Base-by-base conservation (phyloP, 2,113 vertebrate species). In the Gasterosteus nipponicus region DNA sequence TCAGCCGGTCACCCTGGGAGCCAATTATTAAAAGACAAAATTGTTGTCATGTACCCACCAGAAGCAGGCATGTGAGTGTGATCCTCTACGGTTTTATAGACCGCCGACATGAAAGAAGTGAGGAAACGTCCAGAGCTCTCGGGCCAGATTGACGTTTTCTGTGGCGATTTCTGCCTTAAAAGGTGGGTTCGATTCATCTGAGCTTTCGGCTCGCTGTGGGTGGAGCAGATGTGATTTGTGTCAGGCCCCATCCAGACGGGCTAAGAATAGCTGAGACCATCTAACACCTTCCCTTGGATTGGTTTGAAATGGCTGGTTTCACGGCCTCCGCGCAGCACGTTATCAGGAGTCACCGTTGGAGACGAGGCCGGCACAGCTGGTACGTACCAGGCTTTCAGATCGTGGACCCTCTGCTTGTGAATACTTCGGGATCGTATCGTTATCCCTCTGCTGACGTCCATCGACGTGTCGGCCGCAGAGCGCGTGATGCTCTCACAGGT, bases 131-230 rank as follows among this genome's bases (percentile, higher is more conserved):
- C 9, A 2, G 12, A 65, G 65, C 56, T 85, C 56, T 31, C 15
- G 7, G 29, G 63, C 68, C 61, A 78, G 58, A 35, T 19, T 59
- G 61, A 14, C 26, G 22, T 69, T 84, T 84, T 62, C 35, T 71
- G 19, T 29, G 49, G 81, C 65, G 18, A 2, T 82, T 89, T 85
- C 72, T 86, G 78, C 87, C 84, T 83, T 90, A 82, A 87, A 90
- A 88, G 86, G 87, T 78, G 70, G 66, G 69, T 85, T 89, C 85
- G 84, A 87, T 87, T 86, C 88, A 86, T 87, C 81, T 78, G 66
- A 71, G 46, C 76, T 82, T 69, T 75, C 60, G 75, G 66, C 82
- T 63, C 1, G 7, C 70, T 69, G 81, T 70, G 82, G 85, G 84
- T 62, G 79, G 73, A 77, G 82, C 77, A 75, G 82, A 84, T 77